Evolutionary conservation across 1,140 invertebrate genomes (phyloP).

Genomic region (Drepana arcuata): DNA sequence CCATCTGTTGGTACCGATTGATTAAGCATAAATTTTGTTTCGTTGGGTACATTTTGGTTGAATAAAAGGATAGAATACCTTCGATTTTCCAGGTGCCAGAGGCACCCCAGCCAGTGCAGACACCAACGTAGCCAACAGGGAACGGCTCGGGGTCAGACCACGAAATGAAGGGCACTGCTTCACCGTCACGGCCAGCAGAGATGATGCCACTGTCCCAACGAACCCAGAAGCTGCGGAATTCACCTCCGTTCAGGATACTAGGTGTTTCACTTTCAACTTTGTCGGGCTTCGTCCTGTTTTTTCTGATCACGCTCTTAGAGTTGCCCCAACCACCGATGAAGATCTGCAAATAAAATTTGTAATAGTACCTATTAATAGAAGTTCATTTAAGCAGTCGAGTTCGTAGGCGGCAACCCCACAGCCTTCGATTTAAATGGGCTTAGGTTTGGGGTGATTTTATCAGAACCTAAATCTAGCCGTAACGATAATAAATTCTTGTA

Average conservation of each 20-base stretch:
- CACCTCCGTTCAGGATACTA: constrained; percentile 77
- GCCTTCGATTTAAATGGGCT: too few relatives aligned
- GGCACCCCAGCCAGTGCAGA: constrained; percentile 90
- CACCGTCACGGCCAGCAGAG: constrained; percentile 79
- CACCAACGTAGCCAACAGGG: constrained; percentile 80
- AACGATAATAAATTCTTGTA: too few relatives aligned
- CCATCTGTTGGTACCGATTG: constrained; percentile 62
- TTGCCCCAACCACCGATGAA: constrained; percentile 91
- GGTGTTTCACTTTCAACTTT: constrained; percentile 81
- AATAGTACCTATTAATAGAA: too few relatives aligned
- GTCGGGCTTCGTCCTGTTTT: constrained; percentile 84
- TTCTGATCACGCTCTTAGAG: constrained; percentile 85
- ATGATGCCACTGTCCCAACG: constrained; percentile 80
- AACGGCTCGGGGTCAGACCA: constrained; percentile 81
- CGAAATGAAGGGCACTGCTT: constrained; percentile 78
- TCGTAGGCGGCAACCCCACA: too few relatives aligned
- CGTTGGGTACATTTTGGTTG: constrained; percentile 51
- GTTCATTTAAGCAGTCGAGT: too few relatives aligned
- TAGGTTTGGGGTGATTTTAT: too few relatives aligned
- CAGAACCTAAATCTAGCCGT: too few relatives aligned
- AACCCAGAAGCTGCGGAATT: constrained; percentile 88
- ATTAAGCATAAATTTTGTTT: constrained; percentile 20
- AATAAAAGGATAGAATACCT: too few relatives aligned
- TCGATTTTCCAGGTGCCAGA: constrained; percentile 87
- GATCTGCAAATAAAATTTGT: constrained; percentile 69